Base-by-base conservation (phyloP, 2,797 vertebrate species). In the Hydrocynus forskahlii region DNA sequence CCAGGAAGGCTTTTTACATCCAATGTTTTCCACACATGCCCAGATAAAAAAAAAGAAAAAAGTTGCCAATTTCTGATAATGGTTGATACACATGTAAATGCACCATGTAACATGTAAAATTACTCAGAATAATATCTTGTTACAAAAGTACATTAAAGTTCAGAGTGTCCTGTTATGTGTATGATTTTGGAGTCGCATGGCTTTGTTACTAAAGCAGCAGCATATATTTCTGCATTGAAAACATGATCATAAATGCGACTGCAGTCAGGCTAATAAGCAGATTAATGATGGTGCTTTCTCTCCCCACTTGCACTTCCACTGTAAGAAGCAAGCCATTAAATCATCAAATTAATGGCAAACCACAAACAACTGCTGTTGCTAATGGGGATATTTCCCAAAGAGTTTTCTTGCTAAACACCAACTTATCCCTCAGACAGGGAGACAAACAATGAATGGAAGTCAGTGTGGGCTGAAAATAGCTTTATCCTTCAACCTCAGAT, bases 301-400 rank as follows among this genome's bases (percentile, higher is more conserved):
- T 48, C 62, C 7, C 68, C 5, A 17, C 40, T 69, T 55, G 77
- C 69, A 78, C 78, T 81, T 50, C 63, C 35, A 77, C 74, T 63
- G 54, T 81, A 78, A 78, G 48, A 78, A 19, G 43, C 72, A 50
- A 45, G 40, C 69, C 62, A 83, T 75, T 66, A 81, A 81, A 79
- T 74, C 77, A 63, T 54, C 16, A 23, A 71, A 50, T 85, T 78
- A 83, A 75, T 81, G 75, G 81, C 64, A 75, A 76, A 78, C 60
- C 79, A 66, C 35, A 35, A 79, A 68, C 77, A 21, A 81, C 78
- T 81, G 63, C 43, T 60, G 63, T 81, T 79, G 69, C 79, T 77
- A 62, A 76, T 62, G 68, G 83, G 50, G 60, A 52, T 43, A 83
- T 81, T 80, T 86, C 71, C 60, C 52, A 78, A 75, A 40, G 29